phyloP scores from a whole-genome alignment of 2,888 invertebrate genomes.

The Callosobruchus maculatus region DNA sequence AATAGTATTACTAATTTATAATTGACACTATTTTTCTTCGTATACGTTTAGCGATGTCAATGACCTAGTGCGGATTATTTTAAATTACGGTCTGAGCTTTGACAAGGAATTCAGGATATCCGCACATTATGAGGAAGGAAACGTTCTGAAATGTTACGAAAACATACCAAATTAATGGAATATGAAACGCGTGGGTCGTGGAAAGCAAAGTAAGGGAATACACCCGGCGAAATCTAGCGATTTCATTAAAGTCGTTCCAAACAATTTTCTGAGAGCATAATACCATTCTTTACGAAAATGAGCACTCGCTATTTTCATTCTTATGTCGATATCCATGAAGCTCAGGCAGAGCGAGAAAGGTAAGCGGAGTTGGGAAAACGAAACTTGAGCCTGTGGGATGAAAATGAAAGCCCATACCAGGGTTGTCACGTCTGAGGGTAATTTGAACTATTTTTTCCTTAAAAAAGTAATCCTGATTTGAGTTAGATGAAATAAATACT shows the following conservation, averaged over 20 bases:
- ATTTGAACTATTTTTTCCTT: neutral
- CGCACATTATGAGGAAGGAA: too few relatives aligned
- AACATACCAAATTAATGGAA: too few relatives aligned
- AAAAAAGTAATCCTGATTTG: too few relatives aligned
- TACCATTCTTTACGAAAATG: neutral
- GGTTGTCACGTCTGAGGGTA: neutral
- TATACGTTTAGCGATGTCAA: too few relatives aligned
- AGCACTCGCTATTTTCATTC: neutral
- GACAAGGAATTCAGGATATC: too few relatives aligned
- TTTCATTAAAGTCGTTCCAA: neutral
- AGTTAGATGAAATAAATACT: too few relatives aligned
- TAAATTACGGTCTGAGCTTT: too few relatives aligned
- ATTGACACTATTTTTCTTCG: too few relatives aligned
- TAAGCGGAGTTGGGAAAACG: neutral
- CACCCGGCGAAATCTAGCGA: neutral
- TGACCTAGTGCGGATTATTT: too few relatives aligned
- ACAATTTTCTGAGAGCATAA: neutral
- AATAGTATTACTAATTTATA: too few relatives aligned
- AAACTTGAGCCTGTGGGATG: neutral
- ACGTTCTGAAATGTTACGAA: too few relatives aligned
- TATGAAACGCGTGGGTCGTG: neutral
- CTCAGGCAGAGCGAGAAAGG: constrained; percentile 3
- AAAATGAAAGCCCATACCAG: neutral
- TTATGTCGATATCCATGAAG: neutral
- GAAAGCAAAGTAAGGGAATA: neutral